Evolutionary conservation across 2,888 invertebrate species (phyloP), one percentile per base, ranked within the genome.

Genomic region (Drosophila austrosaltans): DNA sequence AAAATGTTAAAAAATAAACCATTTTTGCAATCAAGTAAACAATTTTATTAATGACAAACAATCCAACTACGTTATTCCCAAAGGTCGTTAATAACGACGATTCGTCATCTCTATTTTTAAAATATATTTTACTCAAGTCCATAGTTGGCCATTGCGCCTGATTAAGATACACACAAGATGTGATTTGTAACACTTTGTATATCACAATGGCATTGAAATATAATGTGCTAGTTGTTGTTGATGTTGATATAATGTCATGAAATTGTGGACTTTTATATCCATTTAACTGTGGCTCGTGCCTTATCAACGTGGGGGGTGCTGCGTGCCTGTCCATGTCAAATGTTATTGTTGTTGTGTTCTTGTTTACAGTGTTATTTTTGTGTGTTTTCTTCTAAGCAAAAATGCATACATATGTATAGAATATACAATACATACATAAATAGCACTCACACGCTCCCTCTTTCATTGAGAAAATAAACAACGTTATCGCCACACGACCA

Each of bases 301-400:
- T 28, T 28, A 53, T 53, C 53, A 53, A 53, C 53, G 53, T 28
- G 53, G 53, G 53, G 25, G 53, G 53, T 3, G 3, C 28, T 28
- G 28, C 28, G 16, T 28, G 28, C 28, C 22, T 16, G 16, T 53
- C 28, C 20, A 53, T 53, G 7, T 53, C 25, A 53, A n/a, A 25
- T 28, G 22, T 53, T 22, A 22, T 22, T 53, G 8, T 3, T 53
- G 25, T 53, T 53, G 12, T 53, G 25, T 28, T 53, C n/a, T 53
- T 53, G 53, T 53, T 22, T 53, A 36, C 36, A 8, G 7, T 28
- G 10, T 53, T 53, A 2, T 53, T 53, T 28, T 53, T 53, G n/a
- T 28, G 53, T 12, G n/a, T 16, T 25, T 53, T 53, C 22, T 28
- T 28, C 53, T 28, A 53, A 53, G 25, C 1, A 53, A 53, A 28